These are phyloP conservation scores for Drosophila aff. DNA, from an alignment of 1,140 invertebrate genomes.

Conservation along the genomic window DNA sequence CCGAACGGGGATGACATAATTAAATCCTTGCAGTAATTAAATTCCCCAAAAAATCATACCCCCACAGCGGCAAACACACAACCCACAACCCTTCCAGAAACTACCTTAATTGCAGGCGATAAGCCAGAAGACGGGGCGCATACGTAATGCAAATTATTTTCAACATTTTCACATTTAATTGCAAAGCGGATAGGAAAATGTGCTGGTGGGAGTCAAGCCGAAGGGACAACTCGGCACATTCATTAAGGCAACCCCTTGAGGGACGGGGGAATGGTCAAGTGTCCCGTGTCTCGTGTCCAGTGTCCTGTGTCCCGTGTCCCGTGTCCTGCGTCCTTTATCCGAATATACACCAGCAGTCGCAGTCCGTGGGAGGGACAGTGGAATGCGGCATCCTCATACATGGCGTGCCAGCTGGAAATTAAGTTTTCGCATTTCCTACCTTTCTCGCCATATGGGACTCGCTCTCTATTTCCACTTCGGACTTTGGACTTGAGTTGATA, in stretches of 20 bases:
- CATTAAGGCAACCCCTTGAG: slow-evolving; percentile 63
- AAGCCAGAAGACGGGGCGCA: slow-evolving; percentile 68
- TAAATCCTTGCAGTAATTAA: slow-evolving; percentile 85
- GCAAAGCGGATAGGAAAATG: slow-evolving; percentile 50
- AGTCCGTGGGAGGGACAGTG: slow-evolving; percentile 35
- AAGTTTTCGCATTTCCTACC: slow-evolving; percentile 82
- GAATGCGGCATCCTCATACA: slow-evolving; percentile 55
- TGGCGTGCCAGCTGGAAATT: slow-evolving; percentile 78
- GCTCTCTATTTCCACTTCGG: slow-evolving; percentile 16
- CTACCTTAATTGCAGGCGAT: slow-evolving; percentile 85
- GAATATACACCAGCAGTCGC: slow-evolving; percentile 3
- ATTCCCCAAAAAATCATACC: slow-evolving; percentile 78
- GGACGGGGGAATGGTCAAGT: slow-evolving; percentile 39
- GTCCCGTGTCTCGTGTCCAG: slow-evolving; percentile 31
- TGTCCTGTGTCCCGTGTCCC: slow-evolving; percentile 24
- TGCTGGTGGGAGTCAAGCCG: not conserved
- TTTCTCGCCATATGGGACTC: slow-evolving; percentile 50
- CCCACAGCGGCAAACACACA: slow-evolving; percentile 19
- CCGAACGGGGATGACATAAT: slow-evolving; percentile 75
- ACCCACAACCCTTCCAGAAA: slow-evolving; percentile 50
- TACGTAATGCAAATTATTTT: slow-evolving; percentile 83
- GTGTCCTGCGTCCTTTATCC: slow-evolving; percentile 26
- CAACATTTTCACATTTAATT: slow-evolving; percentile 85
- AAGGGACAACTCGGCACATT: slow-evolving; percentile 61
- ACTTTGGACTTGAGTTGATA: slow-evolving; percentile 68